phyloP scores from a whole-genome alignment of 2,113 vertebrate species.

The Ploceus nigricollis region DNA sequence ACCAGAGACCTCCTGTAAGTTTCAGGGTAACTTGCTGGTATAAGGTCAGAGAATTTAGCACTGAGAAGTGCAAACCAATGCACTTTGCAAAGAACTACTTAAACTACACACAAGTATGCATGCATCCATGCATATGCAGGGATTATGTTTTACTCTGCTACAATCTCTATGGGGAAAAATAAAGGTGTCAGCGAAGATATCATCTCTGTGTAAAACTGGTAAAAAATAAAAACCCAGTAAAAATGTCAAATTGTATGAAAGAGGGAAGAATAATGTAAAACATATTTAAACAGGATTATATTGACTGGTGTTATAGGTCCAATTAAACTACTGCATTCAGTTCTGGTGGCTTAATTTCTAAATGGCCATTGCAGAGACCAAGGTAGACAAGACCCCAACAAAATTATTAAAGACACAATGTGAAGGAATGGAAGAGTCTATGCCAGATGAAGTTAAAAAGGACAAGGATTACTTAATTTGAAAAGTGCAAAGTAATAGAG shows the following conservation, averaged over 20 bases:
- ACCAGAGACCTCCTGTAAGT: neutral
- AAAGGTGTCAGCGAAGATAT: neutral
- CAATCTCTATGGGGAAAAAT: neutral
- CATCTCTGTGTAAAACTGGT: neutral
- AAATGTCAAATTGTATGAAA: neutral
- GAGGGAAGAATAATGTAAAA: neutral
- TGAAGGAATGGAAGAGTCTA: neutral
- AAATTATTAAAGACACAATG: neutral
- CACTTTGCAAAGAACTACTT: neutral
- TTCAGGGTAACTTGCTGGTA: neutral
- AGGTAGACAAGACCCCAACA: neutral
- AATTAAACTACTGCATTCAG: neutral
- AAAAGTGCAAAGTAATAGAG: conserved; percentile 49
- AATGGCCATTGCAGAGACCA: neutral
- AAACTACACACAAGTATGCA: neutral
- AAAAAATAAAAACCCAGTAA: neutral
- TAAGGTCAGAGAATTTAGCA: neutral
- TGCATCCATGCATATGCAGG: neutral
- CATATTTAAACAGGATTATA: neutral
- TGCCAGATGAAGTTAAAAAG: neutral
- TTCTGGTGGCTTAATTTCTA: neutral
- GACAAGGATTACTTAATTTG: conserved; percentile 1
- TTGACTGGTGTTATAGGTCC: neutral
- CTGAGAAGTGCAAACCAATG: neutral
- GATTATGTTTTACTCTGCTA: neutral